phyloP scores from a whole-genome alignment of 2,113 vertebrate species.

The Malurus elegans region DNA sequence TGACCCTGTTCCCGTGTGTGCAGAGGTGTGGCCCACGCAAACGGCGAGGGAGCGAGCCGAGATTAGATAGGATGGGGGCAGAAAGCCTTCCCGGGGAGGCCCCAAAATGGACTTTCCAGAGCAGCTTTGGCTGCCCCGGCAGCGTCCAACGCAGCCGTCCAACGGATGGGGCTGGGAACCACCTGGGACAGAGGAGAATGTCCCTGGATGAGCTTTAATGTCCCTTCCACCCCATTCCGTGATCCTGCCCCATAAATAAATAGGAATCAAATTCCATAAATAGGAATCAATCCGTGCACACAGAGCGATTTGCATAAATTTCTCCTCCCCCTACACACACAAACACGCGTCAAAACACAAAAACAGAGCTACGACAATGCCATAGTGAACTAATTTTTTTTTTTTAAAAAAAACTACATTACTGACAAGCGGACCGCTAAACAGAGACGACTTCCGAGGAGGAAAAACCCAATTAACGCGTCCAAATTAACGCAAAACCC shows the following conservation, averaged over 20 bases:
- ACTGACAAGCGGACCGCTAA: background rate
- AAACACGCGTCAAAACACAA: background rate
- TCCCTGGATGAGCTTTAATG: background rate
- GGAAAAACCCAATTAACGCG: background rate
- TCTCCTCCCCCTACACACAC: background rate
- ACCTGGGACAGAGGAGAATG: background rate
- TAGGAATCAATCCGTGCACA: background rate
- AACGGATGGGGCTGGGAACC: background rate
- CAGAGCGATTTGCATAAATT: rapidly evolving
- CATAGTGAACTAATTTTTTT: too few species aligned
- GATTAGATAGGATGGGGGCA: too few species aligned
- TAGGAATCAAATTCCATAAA: background rate
- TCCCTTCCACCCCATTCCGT: background rate
- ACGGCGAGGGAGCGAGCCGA: background rate
- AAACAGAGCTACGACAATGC: background rate
- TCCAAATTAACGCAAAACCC: background rate
- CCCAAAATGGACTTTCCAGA: background rate
- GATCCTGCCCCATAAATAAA: background rate
- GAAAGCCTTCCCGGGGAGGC: background rate
- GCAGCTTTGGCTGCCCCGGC: background rate
- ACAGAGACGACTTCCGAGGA: background rate
- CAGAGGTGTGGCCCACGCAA: background rate
- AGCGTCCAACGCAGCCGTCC: background rate
- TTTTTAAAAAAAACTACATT: rapidly evolving
- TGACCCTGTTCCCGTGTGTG: background rate